Evolutionary conservation across 2,113 vertebrate species (phyloP), one percentile per base, ranked within the genome.

Genomic region (Pimephales promelas): DNA sequence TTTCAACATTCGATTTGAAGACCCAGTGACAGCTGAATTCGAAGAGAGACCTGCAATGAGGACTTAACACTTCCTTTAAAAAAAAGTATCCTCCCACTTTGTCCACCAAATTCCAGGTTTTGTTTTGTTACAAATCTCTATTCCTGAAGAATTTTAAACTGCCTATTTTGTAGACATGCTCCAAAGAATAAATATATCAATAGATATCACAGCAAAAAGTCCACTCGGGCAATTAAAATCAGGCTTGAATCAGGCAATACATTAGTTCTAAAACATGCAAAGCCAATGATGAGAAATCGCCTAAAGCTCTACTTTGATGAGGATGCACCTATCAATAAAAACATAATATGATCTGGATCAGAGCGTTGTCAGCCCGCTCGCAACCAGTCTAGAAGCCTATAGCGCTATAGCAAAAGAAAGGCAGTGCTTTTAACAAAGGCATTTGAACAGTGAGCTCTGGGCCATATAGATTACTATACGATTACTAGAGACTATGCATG

Each of bases 291-390:
- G 47, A 77, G 64, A 45, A 80, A 75, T 54, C 64, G 84, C 86
- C 84, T 86, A 83, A 66, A 88, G 86, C 84, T 81, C 54, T 81
- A 49, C 84, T 88, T 88, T 88, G 84, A 85, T 86, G 71, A 85
- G 45, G 76, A 83, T 81, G 54, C 77, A 79, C 59, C 81, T 77
- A 86, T 85, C 77, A 84, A 81, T 87, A 79, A 59, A 74, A 85
- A 87, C 71, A 77, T 64, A 83, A 45, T 45, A 22, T 79, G 79
- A 83, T 81, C 71, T 81, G 77, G 47, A 87, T 87, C 77, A 85
- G 61, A 85, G 68, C 70, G 54, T 80, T 85, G 79, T 86, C 81
- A 84, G 79, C 64, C 79, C 49, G 40, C 64, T 40, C 47, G 7
- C 77, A 85, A 81, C 68, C 59, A 85, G 61, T 81, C 78, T 78